Evolutionary conservation across 2,888 invertebrate genomes (phyloP).

Genomic region (Parnassius apollo): DNA sequence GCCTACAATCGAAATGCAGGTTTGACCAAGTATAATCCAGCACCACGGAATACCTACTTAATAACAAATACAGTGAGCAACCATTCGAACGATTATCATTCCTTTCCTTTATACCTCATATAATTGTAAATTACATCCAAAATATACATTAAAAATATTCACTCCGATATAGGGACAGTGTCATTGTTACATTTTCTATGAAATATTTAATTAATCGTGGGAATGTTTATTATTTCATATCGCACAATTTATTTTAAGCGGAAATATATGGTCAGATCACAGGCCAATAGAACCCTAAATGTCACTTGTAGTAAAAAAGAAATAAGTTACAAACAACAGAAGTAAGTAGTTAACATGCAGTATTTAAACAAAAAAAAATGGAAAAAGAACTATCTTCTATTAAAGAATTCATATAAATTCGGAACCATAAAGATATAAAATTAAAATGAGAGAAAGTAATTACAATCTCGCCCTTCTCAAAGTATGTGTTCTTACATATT

Average conservation of each 20-base stretch:
- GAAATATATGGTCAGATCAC: slow-evolving; percentile 29
- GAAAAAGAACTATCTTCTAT: too few relatives aligned
- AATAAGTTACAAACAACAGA: too few relatives aligned
- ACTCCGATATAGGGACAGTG: slow-evolving; percentile 56
- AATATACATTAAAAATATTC: slow-evolving; percentile 67
- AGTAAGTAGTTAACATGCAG: too few relatives aligned
- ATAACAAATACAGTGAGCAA: slow-evolving; percentile 76
- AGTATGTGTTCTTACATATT: background rate
- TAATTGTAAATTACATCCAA: slow-evolving; percentile 75
- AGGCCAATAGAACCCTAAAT: slow-evolving; percentile 3
- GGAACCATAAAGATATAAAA: too few relatives aligned
- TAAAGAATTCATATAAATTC: too few relatives aligned
- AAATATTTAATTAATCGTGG: slow-evolving; percentile 50
- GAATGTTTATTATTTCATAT: slow-evolving; percentile 37
- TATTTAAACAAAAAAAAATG: too few relatives aligned
- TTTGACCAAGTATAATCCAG: slow-evolving; percentile 46
- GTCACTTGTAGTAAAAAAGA: background rate
- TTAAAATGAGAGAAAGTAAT: too few relatives aligned
- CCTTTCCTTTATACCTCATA: slow-evolving; percentile 47
- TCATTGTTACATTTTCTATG: slow-evolving; percentile 41
- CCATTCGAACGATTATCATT: slow-evolving; percentile 63
- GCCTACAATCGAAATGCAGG: slow-evolving; percentile 34
- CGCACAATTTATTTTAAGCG: slow-evolving; percentile 11
- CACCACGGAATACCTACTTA: slow-evolving; percentile 65
- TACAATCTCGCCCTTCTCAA: too few relatives aligned